Evolutionary conservation across 2,113 vertebrate genomes (phyloP), one percentile per base, ranked within the genome.

Genomic region (Boulengeromyrus knoepffleri): DNA sequence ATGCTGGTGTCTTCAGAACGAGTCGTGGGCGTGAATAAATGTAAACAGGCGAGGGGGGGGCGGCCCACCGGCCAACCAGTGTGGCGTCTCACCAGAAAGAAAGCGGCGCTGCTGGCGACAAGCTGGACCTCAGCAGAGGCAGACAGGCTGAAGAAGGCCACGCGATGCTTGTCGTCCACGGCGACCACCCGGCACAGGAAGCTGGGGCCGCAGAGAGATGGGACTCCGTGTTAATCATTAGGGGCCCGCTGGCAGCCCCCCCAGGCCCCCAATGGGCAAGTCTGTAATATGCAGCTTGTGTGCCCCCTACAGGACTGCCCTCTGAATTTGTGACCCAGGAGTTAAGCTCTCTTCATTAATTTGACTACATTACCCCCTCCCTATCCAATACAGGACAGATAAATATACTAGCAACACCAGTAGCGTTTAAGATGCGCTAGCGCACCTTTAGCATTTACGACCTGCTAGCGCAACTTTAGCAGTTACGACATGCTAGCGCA

Each of bases 151-250:
- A 99, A 98, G 88, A 93, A 19, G 0, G 96, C 96, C 90, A 97
- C 93, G n/a, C 95, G 95, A 88, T 93, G 95, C 93, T 93, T 96
- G 0, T 95, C 58, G 31, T 99, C 98, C 1, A 97, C 89, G 74
- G 95, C 95, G 0, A 97, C 94, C 5, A 93, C 97, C 27, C 98
- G 97, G 91, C 98, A 99, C 93, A 99, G 95, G 95, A 98, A 97
- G 93, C 99, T 99, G 24, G n/a, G 56, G 19, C 12, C 27, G 93
- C 0, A 53, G 91, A 84, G 92, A 21, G 21, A n/a, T 13, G 85
- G 24, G 8, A 83, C 50, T 58, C 84, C 49, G 31, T 12, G 47
- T 39, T 53, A n/a, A 83, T n/a, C n/a, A 13, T 31, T 12, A 31
- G 62, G 74, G 74, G 13, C 15, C 5, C 0, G 74, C 15, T 31